Base-by-base conservation (phyloP, 2,797 vertebrate genomes). In the Peromyscus melanophrys region DNA sequence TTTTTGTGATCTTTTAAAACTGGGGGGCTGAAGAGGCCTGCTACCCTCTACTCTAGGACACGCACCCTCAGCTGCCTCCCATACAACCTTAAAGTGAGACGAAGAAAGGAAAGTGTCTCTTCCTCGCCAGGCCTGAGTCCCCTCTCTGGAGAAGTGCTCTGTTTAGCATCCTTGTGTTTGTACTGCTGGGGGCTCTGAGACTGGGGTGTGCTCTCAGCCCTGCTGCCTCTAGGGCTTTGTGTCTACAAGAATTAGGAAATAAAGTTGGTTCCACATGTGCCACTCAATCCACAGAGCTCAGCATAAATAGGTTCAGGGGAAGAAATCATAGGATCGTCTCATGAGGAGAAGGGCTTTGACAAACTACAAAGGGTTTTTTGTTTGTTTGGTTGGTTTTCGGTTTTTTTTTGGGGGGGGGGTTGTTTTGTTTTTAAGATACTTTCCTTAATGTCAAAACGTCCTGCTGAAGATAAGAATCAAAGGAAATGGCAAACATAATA, bases 61-160 rank as follows among this genome's bases (percentile, higher is more conserved):
- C 11, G 34, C 8, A 52, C 76, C 29, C 76, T 34, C 14, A 31
- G 16, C 76, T 52, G 73, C 27, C 76, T 31, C 16, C 3, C 0
- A 0, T 0, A 31, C 76, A 19, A 11, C 46, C 49, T 34, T 52
- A 14, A 31, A 31, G 3, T 9, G 16, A 52, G 1, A 5, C 2
- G 1, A 29, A 78, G 16, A 2, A 49, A 78, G 46, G 29, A 78
- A 49, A 31, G 6, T 23, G 9, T 52, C 16, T 52, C 14, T 52
- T 4, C 29, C 5, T 52, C 1, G 16, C 9, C n/a, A 37, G 37
- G 63, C 25, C 9, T 40, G 19, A 73, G 69, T 43, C 4, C 23
- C 23, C 37, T 75, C 46, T 49, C 76, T 17, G 76, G 29, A 34
- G 13, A 49, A 17, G 29, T 19, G 29, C 76, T 78, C 46, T 75